Evolutionary conservation across 2,888 invertebrate genomes (phyloP).

Genomic region (Archips crataeganus): DNA sequence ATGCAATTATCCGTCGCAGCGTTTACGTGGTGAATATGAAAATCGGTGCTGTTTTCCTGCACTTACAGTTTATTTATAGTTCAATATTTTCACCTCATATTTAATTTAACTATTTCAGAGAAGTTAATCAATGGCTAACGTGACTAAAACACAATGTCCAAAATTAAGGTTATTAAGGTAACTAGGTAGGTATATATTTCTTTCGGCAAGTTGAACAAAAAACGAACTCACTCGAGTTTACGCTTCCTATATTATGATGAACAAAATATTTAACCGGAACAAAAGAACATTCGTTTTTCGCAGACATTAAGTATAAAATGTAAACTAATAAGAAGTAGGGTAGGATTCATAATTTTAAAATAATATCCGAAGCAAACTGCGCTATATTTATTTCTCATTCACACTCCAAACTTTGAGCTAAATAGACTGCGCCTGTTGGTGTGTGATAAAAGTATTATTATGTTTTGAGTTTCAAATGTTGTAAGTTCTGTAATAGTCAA

Average conservation of each 20-base stretch:
- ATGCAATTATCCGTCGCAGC: conserved; percentile 46
- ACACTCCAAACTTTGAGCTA: not conserved
- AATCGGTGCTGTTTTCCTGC: conserved; percentile 22
- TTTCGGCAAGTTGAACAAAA: too few species aligned
- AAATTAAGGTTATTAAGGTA: too few species aligned
- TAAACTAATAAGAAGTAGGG: not conserved
- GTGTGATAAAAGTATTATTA: conserved; percentile 6
- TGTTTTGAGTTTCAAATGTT: conserved; percentile 3
- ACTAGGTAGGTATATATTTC: too few species aligned
- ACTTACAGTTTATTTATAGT: conserved; percentile 1
- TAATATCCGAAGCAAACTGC: not conserved
- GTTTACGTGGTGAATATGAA: conserved; percentile 39
- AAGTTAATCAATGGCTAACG: too few species aligned
- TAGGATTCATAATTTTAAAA: not conserved
- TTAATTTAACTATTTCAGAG: not conserved
- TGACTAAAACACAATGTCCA: too few species aligned
- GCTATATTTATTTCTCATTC: not conserved
- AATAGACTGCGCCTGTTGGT: conserved; percentile 9
- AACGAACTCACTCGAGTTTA: too few species aligned
- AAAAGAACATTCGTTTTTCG: not conserved
- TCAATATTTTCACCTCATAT: not conserved
- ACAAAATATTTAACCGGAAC: too few species aligned
- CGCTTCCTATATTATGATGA: too few species aligned
- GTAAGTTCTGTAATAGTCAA: not conserved
- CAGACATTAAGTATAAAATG: not conserved